Evolutionary conservation across 2,888 invertebrate genomes (phyloP).

Genomic region (Argyra leucocephala): DNA sequence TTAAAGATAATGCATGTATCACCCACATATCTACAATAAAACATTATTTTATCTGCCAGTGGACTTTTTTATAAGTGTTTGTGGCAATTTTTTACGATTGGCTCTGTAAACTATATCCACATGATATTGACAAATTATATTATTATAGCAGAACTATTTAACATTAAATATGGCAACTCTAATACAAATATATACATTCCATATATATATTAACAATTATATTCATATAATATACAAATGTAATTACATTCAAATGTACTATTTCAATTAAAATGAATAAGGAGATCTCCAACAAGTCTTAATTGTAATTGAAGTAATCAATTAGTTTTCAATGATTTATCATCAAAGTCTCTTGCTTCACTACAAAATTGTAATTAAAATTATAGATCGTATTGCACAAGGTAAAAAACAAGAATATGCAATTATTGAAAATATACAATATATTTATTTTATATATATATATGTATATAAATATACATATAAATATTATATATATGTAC

Average conservation of each 20-base stretch:
- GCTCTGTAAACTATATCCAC: too few species aligned
- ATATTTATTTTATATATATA: neutral
- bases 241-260: neutral
- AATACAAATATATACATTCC: too few species aligned
- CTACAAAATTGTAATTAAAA: neutral
- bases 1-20: too few species aligned
- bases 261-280: neutral
- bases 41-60: too few species aligned
- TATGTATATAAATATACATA: too few species aligned
- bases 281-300: neutral
- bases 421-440: neutral
- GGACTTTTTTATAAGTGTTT: too few species aligned
- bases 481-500: neutral
- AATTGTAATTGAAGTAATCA: neutral
- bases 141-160: too few species aligned
- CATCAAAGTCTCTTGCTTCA: neutral
- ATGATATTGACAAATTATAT: too few species aligned
- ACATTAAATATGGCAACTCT: too few species aligned
- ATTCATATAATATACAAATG: neutral
- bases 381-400: neutral
- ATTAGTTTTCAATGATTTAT: slow-evolving; percentile 1
- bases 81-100: too few species aligned
- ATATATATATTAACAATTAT: neutral
- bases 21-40: too few species aligned
- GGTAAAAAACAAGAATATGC: too few species aligned